Conservation (phyloP, 2,797 vertebrate genomes). For the Gymnodraco acuticeps region DNA sequence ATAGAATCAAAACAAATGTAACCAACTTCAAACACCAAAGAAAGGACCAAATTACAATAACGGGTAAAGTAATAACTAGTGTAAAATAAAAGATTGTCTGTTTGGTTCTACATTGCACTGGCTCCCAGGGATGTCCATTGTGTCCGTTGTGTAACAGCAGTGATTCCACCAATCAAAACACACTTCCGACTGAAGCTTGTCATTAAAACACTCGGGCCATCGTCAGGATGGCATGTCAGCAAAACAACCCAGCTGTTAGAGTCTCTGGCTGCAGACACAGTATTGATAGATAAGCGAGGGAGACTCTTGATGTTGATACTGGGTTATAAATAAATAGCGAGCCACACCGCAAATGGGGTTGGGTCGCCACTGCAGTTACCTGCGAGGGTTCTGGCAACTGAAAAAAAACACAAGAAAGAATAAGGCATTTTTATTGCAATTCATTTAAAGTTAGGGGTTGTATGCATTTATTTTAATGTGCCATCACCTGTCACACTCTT, state of each 20-base stretch:
- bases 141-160: constrained; percentile 68
- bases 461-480: neutral
- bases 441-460: neutral
- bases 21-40: constrained; percentile 76
- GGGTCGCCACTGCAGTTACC: constrained; percentile 78
- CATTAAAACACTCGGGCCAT: constrained; percentile 63
- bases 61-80: constrained; percentile 55
- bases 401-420: constrained; percentile 29
- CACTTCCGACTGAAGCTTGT: constrained; percentile 70
- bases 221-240: constrained; percentile 63
- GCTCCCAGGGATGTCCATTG: constrained; percentile 77
- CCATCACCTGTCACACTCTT: constrained; percentile 91
- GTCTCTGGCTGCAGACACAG: constrained; percentile 69
- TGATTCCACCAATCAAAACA: constrained; percentile 71
- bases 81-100: constrained; percentile 67
- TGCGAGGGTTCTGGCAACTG: constrained; percentile 87
- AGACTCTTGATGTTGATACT: constrained; percentile 72
- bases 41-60: constrained; percentile 70
- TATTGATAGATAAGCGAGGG: constrained; percentile 67
- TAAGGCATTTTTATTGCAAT: neutral
- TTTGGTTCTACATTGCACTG: constrained; percentile 83
- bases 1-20: constrained; percentile 72
- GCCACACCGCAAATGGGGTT: constrained; percentile 69
- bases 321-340: constrained; percentile 77
- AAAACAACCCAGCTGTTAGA: constrained; percentile 72